phyloP scores from a whole-genome alignment of 2,113 vertebrate species.

The Phrynosoma platyrhinos region DNA sequence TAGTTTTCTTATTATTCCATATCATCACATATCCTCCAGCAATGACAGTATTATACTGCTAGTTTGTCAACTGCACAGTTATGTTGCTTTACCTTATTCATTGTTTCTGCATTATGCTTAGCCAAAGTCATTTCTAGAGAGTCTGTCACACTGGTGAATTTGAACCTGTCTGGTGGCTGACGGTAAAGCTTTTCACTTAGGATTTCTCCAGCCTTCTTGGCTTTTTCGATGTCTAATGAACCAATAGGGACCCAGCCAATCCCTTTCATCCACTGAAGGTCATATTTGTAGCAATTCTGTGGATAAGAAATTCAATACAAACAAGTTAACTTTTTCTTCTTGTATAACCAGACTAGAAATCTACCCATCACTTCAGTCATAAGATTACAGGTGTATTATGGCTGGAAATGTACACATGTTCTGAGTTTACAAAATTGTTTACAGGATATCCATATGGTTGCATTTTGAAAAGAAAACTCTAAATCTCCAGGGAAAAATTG shows the following conservation, averaged over 20 bases:
- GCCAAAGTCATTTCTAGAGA: constrained; percentile 83
- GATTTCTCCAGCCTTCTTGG: constrained; percentile 82
- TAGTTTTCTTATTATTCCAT: no score
- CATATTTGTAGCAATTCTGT: constrained; percentile 84
- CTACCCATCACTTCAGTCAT: no score
- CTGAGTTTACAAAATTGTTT: no score
- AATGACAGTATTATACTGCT: no score
- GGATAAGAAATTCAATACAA: constrained; percentile 16
- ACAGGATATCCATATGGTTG: no score
- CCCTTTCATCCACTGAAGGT: constrained; percentile 80
- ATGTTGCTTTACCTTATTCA: constrained; percentile 82
- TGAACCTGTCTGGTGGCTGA: constrained; percentile 82
- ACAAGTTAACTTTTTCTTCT: background rate
- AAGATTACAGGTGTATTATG: no score
- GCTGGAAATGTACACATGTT: no score
- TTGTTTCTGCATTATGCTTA: constrained; percentile 83
- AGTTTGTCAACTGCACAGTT: background rate
- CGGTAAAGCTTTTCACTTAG: constrained; percentile 86
- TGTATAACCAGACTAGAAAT: no score
- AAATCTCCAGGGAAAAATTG: no score
- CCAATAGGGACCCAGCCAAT: constrained; percentile 86
- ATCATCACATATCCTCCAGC: no score
- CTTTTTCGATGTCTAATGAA: constrained; percentile 84
- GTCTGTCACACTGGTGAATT: constrained; percentile 82
- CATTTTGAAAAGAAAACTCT: no score